Evolutionary conservation across 2,888 invertebrate species (phyloP).

Genomic region (Steinernema scapterisci): DNA sequence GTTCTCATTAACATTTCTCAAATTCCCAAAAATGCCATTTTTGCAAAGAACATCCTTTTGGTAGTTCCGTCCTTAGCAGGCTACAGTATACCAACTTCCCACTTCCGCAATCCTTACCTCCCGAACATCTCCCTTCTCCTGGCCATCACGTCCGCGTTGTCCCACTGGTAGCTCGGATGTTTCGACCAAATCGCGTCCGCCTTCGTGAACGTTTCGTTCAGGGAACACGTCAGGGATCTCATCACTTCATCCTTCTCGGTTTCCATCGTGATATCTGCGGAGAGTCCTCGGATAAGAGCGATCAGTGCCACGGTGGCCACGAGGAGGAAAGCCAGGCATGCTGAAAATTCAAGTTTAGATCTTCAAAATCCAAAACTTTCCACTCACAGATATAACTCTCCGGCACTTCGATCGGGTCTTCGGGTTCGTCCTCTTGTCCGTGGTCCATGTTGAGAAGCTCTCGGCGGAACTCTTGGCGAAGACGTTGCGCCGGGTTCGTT

Average conservation of each 20-base stretch:
- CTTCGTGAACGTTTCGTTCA: conserved; percentile 7
- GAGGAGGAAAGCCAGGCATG: background rate
- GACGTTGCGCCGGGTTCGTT: no score
- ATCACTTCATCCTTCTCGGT: background rate
- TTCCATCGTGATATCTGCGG: background rate
- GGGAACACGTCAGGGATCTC: background rate
- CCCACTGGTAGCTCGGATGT: conserved; percentile 2
- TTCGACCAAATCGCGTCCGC: background rate
- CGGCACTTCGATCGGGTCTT: no score
- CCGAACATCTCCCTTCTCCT: background rate
- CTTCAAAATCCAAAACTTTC: no score
- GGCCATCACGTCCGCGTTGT: background rate
- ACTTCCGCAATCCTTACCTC: background rate
- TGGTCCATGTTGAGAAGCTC: no score
- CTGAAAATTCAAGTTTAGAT: background rate
- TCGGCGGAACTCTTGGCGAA: no score
- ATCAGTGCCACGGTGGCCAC: background rate
- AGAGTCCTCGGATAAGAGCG: background rate
- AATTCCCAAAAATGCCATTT: no score
- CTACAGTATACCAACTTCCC: no score
- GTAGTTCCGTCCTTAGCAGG: no score
- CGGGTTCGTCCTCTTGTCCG: no score
- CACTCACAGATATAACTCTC: no score
- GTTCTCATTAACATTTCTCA: no score
- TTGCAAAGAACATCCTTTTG: no score